phyloP scores from a whole-genome alignment of 2,113 vertebrate genomes.

The Hyperoodon ampullatus region DNA sequence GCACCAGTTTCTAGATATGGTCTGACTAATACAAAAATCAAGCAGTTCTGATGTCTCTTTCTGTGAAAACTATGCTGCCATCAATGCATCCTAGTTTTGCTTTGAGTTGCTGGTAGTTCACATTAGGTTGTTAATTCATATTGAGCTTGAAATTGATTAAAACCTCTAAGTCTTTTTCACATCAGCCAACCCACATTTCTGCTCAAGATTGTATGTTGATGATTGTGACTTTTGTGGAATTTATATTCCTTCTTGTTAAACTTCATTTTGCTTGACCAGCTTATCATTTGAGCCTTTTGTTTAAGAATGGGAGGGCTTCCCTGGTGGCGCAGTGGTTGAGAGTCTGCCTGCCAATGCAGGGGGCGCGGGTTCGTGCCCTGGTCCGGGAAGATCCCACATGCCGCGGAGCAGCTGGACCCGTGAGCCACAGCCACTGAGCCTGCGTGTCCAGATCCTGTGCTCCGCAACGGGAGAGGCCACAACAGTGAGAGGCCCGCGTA shows the following conservation, averaged over 20 bases:
- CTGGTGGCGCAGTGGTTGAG: too few relatives aligned
- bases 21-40: neutral
- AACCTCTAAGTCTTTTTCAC: neutral
- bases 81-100: accelerated
- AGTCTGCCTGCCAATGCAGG: too few relatives aligned
- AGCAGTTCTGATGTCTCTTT: neutral
- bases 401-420: too few relatives aligned
- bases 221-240: neutral
- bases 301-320: neutral
- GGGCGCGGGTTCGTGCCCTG: too few relatives aligned
- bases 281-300: neutral
- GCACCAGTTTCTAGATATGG: neutral
- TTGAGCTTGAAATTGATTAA: neutral
- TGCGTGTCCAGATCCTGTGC: too few relatives aligned
- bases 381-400: too few relatives aligned
- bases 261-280: neutral
- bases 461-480: too few relatives aligned
- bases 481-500: too few relatives aligned
- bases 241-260: neutral
- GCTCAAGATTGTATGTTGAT: neutral
- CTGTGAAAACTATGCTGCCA: neutral
- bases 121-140: neutral
- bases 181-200: neutral
- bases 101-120: neutral
- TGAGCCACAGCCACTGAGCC: too few relatives aligned